Evolutionary conservation across 2,797 vertebrate species (phyloP).

Genomic region (Propithecus perrieri): DNA sequence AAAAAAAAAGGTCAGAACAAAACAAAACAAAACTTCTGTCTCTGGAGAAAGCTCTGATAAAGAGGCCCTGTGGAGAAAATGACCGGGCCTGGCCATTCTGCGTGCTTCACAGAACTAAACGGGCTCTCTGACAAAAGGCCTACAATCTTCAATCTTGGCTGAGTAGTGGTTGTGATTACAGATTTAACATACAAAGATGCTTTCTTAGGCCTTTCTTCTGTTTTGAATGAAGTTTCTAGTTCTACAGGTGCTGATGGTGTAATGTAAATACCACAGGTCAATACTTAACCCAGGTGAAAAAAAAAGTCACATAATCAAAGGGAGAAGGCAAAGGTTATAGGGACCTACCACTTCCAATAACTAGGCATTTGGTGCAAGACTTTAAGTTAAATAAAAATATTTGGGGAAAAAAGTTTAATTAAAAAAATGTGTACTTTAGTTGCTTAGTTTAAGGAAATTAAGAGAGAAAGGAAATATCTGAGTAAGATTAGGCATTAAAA

Average conservation of each 20-base stretch:
- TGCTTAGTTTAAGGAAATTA: background rate
- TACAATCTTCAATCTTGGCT: background rate
- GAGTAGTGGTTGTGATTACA: background rate
- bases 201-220: background rate
- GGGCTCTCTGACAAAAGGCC: background rate
- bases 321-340: background rate
- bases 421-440: background rate
- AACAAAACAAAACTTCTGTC: background rate
- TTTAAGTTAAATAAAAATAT: conserved; percentile 49
- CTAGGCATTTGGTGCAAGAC: background rate
- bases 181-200: background rate
- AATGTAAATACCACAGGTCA: background rate
- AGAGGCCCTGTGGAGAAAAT: background rate
- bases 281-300: background rate
- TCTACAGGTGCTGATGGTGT: background rate
- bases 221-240: background rate
- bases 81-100: background rate
- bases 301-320: background rate
- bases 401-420: background rate
- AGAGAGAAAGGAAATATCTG: background rate
- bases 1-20: background rate
- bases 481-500: background rate
- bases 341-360: background rate
- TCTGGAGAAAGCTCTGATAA: background rate
- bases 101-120: background rate